Conservation (phyloP, 2,797 vertebrate genomes). For the Amblyopsis hoosieri region DNA sequence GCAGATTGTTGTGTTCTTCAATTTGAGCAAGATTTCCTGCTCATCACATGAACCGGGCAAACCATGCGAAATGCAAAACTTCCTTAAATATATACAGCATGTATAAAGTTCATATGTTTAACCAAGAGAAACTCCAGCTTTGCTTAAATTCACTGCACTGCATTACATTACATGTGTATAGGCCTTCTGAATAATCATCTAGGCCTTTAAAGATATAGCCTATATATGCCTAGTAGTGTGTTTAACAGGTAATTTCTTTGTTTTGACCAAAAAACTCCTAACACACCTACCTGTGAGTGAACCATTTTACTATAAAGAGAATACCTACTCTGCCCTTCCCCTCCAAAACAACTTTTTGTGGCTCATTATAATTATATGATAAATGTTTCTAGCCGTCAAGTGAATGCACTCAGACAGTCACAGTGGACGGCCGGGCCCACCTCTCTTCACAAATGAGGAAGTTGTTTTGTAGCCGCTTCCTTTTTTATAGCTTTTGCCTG, state of each 20-base stretch:
- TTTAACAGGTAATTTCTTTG: too few species aligned
- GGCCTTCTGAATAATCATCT: too few species aligned
- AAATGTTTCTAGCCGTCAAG: constrained; percentile 32
- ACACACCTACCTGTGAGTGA: too few species aligned
- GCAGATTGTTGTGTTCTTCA: constrained; percentile 62
- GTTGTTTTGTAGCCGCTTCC: constrained; percentile 75
- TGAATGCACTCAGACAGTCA: constrained; percentile 19
- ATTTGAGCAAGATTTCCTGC: constrained; percentile 79
- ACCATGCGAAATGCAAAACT: constrained; percentile 38
- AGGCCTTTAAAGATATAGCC: too few species aligned
- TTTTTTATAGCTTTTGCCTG: constrained; percentile 71
- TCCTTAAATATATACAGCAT: constrained; percentile 44
- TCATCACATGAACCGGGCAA: constrained; percentile 61
- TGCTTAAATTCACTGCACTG: too few species aligned
- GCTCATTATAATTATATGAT: constrained; percentile 41
- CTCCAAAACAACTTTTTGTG: neutral
- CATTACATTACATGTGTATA: too few species aligned
- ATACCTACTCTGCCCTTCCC: too few species aligned
- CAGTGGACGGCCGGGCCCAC: constrained; percentile 44
- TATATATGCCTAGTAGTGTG: too few species aligned
- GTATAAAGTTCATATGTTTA: too few species aligned
- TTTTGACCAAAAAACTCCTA: too few species aligned
- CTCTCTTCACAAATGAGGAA: constrained; percentile 81
- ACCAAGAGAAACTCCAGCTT: too few species aligned
- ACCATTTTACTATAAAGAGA: too few species aligned